Base-by-base conservation (phyloP, 2,888 invertebrate genomes). In the Noctua janthina region DNA sequence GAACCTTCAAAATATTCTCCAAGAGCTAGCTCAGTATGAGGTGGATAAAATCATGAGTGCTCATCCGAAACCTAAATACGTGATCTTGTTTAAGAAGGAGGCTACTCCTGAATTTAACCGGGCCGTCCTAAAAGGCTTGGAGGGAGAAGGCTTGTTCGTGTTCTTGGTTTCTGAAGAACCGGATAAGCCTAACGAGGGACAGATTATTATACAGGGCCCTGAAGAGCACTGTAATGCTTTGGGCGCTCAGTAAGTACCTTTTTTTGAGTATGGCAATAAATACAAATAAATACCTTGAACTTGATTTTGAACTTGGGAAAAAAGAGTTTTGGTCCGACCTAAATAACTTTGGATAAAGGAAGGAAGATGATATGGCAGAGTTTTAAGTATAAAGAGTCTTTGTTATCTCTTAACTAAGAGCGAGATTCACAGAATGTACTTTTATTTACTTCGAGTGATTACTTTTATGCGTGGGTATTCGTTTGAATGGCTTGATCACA, bases 91-190 rank as follows among this genome's bases (percentile, higher is more conserved):
- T 90, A 97, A 98, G 85, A 98, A 98, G 89, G 98, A 98, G 91
- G 98, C 98, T 0, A 98, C 98, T 87, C 97, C 97, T 11, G 98
- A 98, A 90, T 99, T 98, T 90, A 98, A 98, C 92, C 97, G 97
- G 85, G 97, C 97, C 43, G 97, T 99, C 80, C 96, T 98, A 29
- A 97, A 98, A 87, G 98, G 98, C 85, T 92, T 98, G 74, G 98
- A 97, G 67, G 96, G 95, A 1, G 95, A 95, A 89, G 97, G 95
- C 13, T 93, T 98, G 74, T 97, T 98, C 78, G 94, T 98, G 78
- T 98, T 98, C 88, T 90, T 98, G 74, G 98, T 98, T 0, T 97
- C 98, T 0, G 98, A 98, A 49, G 98, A 98, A 79, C 98, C 97
- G 7, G 98, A 97, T 79, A 98, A 93, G 79, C 95, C 95, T 0